Evolutionary conservation across 2,888 invertebrate species (phyloP).

Genomic region (Nesidiocoris tenuis): DNA sequence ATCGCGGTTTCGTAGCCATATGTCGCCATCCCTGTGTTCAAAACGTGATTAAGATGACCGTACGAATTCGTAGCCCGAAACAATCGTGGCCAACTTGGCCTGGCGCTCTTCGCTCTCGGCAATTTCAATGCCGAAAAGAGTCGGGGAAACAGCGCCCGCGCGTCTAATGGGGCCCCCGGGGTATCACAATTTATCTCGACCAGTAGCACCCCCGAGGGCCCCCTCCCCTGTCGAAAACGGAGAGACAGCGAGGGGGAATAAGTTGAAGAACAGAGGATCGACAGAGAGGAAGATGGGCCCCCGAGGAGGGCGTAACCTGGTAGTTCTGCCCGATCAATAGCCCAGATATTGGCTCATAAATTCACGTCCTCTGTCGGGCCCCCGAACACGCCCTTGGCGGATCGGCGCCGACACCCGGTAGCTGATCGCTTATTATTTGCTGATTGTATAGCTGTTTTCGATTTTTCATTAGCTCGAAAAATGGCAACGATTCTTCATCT

Average conservation of each 20-base stretch:
- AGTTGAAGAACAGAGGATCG: no score
- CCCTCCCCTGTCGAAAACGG: background rate
- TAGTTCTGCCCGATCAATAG: constrained; percentile 34
- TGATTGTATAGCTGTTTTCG: background rate
- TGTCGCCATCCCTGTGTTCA: no score
- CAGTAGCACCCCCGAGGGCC: constrained; percentile 9
- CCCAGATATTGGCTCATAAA: constrained; percentile 32
- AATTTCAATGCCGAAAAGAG: background rate
- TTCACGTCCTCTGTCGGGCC: constrained; percentile 15
- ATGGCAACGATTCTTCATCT: background rate
- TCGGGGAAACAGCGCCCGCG: constrained; percentile 12
- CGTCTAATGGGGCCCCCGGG: constrained; percentile 32
- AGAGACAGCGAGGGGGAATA: no score
- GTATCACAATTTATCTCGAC: constrained; percentile 32
- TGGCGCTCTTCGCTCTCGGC: background rate
- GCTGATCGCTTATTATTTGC: background rate
- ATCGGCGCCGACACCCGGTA: background rate
- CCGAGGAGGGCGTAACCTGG: constrained; percentile 33
- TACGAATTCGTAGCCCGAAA: background rate
- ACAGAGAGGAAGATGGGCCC: background rate
- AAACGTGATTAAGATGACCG: background rate
- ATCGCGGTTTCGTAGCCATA: no score
- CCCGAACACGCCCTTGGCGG: background rate
- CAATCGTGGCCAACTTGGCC: background rate
- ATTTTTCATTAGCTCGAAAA: background rate